Evolutionary conservation across 2,888 invertebrate species (phyloP).

Genomic region (Euplexia lucipara): DNA sequence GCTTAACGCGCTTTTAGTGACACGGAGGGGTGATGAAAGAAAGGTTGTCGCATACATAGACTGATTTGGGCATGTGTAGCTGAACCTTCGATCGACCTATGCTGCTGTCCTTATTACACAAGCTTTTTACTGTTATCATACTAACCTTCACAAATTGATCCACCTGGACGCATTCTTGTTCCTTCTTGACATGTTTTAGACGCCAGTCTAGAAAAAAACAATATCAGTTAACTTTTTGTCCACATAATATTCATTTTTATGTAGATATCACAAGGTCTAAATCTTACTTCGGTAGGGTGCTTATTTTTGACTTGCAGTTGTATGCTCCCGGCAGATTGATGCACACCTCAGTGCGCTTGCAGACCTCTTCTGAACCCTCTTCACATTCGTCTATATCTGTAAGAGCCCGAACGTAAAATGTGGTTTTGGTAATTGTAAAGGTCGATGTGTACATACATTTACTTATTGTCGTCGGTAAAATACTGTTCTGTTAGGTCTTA

Average conservation of each 20-base stretch:
- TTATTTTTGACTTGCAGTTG: slow-evolving; percentile 92
- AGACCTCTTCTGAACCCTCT: slow-evolving; percentile 94
- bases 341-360: slow-evolving; percentile 95
- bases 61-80: too few relatives aligned
- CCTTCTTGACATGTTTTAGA: slow-evolving; percentile 92
- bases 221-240: not conserved
- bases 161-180: slow-evolving; percentile 84
- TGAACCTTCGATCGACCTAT: too few relatives aligned
- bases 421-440: too few relatives aligned
- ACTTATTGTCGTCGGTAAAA: too few relatives aligned
- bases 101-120: too few relatives aligned
- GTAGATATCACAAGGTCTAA: not conserved
- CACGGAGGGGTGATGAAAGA: too few relatives aligned
- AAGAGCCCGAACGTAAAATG: too few relatives aligned
- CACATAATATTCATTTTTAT: too few relatives aligned
- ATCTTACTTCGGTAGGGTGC: slow-evolving; percentile 85
- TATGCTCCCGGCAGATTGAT: slow-evolving; percentile 96
- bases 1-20: too few relatives aligned
- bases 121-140: not conserved
- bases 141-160: slow-evolving; percentile 92
- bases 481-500: too few relatives aligned
- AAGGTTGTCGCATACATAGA: too few relatives aligned
- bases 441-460: too few relatives aligned
- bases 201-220: slow-evolving; percentile 66
- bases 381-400: slow-evolving; percentile 97